phyloP scores from a whole-genome alignment of 2,888 invertebrate species.

The Gibbula magus region DNA sequence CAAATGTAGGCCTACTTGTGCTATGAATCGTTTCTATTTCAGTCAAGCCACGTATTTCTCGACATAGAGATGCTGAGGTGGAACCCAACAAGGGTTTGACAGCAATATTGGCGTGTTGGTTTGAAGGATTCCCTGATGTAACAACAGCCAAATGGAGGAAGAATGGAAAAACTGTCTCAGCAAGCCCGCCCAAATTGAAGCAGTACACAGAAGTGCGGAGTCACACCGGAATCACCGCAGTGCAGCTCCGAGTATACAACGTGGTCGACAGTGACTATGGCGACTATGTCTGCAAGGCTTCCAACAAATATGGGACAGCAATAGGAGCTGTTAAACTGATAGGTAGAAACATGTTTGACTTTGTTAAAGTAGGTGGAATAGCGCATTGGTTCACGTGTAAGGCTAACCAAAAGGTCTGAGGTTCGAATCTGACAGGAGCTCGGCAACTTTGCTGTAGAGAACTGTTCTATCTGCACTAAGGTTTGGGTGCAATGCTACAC shows the following conservation, averaged over 20 bases:
- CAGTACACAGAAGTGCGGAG: neutral
- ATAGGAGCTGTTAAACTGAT: conserved; percentile 1
- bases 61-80: neutral
- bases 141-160: conserved; percentile 8
- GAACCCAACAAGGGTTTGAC: neutral
- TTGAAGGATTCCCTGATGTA: conserved; percentile 24
- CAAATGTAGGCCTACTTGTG: too few relatives aligned
- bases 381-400: too few relatives aligned
- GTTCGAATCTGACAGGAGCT: too few relatives aligned
- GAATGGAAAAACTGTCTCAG: neutral
- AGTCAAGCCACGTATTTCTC: conserved; percentile 17
- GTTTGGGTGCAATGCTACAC: too few relatives aligned
- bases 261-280: conserved; percentile 13
- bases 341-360: neutral
- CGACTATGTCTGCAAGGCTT: conserved; percentile 9
- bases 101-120: conserved; percentile 15
- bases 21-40: neutral
- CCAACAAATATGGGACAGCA: conserved; percentile 19
- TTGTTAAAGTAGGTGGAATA: too few relatives aligned
- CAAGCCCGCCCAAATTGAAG: neutral
- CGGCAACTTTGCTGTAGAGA: too few relatives aligned
- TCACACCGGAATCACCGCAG: conserved; percentile 11
- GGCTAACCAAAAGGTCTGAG: too few relatives aligned
- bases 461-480: too few relatives aligned
- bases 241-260: neutral